Base-by-base conservation (phyloP, 2,113 vertebrate species). In the Gulo gulo region DNA sequence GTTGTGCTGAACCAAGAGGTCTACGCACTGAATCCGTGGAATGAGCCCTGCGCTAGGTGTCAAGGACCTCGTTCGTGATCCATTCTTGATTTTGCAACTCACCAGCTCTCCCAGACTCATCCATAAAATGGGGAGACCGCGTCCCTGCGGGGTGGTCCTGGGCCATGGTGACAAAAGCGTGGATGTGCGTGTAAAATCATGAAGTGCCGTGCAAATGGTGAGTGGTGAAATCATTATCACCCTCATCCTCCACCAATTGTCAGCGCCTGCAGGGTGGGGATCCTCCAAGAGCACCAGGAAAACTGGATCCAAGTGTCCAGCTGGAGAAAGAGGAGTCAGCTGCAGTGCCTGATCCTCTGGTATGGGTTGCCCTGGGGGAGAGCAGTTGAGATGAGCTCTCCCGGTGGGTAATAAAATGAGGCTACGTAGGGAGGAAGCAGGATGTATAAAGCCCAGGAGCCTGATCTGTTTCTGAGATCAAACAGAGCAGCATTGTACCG, bases 381-480 rank as follows among this genome's bases (percentile, higher is more conserved):
- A 97, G 92, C n/a, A 0, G 98, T 96, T 97, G 98, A 98, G 98
- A 98, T 98, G 98, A 98, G 98, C 98, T 98, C 98, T 98, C 98
- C 98, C 90, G 97, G 98, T 98, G 98, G 98, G 98, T 98, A 98
- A 98, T 99, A 98, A 99, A 99, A 98, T 98, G 98, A 99, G 98
- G 98, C 98, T 98, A 98, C 98, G 98, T 98, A 98, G 99, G 98
- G 99, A 99, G 98, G 98, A 99, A 99, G 98, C 99, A 99, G 99
- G 99, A 99, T 98, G 98, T 99, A 98, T 98, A 98, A 98, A 99
- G 98, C 98, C 98, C 98, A 98, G 98, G 98, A 99, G 99, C 98
- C 99, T 98, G 98, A 99, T 99, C 98, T 99, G 98, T 98, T 99
- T 99, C 99, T 98, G 98, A 98, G 99, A 99, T 99, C 99, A 98